phyloP scores from a whole-genome alignment of 2,888 invertebrate species.

The Lasioglossum lativentre region DNA sequence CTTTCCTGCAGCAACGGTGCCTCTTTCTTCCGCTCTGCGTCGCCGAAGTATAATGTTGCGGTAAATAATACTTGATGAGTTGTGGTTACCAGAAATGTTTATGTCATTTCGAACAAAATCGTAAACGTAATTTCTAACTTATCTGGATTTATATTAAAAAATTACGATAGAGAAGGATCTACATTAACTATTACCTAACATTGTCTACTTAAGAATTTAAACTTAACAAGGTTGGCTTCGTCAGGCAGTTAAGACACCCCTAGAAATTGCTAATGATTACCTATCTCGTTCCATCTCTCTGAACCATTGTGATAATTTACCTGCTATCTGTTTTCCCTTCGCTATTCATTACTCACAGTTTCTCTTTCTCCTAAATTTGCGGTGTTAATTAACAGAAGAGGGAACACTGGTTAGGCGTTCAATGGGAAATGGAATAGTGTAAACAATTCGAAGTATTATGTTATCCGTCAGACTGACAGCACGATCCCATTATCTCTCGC shows the following conservation, averaged over 20 bases:
- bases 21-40: not conserved
- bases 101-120: not conserved
- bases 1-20: not conserved
- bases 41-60: not conserved
- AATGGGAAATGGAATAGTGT: constrained; percentile 69
- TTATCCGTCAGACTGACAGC: constrained; percentile 78
- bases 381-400: constrained; percentile 78
- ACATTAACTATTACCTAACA: too few relatives aligned
- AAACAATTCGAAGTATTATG: constrained; percentile 80
- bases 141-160: too few relatives aligned
- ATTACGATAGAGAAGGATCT: too few relatives aligned
- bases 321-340: constrained; percentile 40
- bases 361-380: constrained; percentile 65
- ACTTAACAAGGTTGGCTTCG: constrained; percentile 73
- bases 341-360: constrained; percentile 18
- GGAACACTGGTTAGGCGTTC: constrained; percentile 61
- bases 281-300: not conserved
- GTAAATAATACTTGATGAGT: not conserved
- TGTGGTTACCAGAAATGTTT: not conserved
- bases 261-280: constrained; percentile 27
- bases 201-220: constrained; percentile 21
- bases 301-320: constrained; percentile 28
- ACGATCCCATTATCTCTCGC: constrained; percentile 75
- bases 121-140: not conserved
- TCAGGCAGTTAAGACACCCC: constrained; percentile 71